A percentile compares a stretch with the other conserved stretches of the same genome.
Evolutionary conservation across 2,113 vertebrate species (phyloP).

Genomic region (Aleadryas rufinucha): DNA sequence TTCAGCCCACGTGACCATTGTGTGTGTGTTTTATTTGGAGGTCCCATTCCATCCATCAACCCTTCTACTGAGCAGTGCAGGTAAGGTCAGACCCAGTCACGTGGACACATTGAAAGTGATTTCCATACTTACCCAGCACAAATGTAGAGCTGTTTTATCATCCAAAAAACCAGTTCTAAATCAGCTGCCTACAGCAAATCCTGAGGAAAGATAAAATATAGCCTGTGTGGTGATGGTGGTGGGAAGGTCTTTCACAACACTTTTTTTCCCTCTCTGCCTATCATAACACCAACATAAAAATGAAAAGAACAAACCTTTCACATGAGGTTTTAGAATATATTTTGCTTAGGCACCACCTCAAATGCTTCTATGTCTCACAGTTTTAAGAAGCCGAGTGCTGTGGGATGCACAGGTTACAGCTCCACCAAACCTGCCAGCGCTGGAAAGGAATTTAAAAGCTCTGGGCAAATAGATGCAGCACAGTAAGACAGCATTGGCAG

Average conservation of each 20-base stretch:
- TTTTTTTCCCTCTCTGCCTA: background rate
- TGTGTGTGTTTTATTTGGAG: background rate
- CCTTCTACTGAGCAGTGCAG: background rate
- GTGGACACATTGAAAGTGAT: fast-evolving
- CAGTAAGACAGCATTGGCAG: background rate
- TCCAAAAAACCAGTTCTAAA: background rate
- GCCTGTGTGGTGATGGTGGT: too few relatives aligned
- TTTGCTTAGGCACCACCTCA: background rate
- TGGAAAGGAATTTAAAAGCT: background rate
- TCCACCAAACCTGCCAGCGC: background rate
- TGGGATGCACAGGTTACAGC: background rate
- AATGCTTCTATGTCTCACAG: background rate
- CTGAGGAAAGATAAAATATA: background rate
- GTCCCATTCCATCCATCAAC: too few relatives aligned
- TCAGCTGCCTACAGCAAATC: background rate
- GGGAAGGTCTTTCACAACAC: background rate
- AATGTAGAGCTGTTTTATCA: background rate
- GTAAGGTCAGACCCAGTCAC: background rate
- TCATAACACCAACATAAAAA: background rate
- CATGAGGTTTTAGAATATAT: background rate
- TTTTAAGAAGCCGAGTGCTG: background rate
- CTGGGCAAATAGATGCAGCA: background rate
- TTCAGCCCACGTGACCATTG: background rate
- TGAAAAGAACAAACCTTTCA: background rate
- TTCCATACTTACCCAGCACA: background rate